phyloP scores from a whole-genome alignment of 2,888 invertebrate genomes.

The Lomographa bimaculata region DNA sequence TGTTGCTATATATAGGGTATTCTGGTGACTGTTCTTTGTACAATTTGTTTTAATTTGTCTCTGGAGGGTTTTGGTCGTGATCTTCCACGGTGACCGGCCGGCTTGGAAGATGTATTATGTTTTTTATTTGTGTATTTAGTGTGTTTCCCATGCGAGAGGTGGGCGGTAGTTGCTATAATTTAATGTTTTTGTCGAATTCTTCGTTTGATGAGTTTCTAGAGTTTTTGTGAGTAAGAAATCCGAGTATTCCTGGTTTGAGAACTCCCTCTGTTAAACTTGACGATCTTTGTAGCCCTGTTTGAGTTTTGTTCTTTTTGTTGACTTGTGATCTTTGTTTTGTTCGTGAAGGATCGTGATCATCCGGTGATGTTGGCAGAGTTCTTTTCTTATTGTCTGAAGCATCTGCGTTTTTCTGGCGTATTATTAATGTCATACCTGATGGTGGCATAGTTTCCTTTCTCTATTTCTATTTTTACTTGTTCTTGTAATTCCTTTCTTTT shows the following conservation, averaged over 20 bases:
- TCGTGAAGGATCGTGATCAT: not conserved
- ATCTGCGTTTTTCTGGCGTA: constrained; percentile 2
- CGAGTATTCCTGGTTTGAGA: constrained; percentile 5
- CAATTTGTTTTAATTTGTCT: not conserved
- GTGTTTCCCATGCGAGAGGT: not conserved
- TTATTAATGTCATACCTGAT: constrained; percentile 10
- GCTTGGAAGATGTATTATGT: constrained; percentile 1
- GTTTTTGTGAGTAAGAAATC: not conserved
- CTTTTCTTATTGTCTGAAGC: constrained; percentile 1
- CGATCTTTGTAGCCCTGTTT: constrained; percentile 1
- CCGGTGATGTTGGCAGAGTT: constrained; percentile 6
- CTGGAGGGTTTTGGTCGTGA: constrained; percentile 1
- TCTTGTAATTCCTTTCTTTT: constrained; percentile 8
- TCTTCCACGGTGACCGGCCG: constrained; percentile 1
- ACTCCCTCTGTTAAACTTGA: constrained; percentile 8
- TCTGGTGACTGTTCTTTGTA: not conserved
- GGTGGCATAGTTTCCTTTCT: constrained; percentile 7
- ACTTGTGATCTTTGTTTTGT: not conserved
- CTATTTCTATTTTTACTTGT: constrained; percentile 5
- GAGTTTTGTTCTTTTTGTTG: constrained; percentile 10
- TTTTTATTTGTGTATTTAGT: constrained; percentile 1
- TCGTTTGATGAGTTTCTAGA: not conserved
- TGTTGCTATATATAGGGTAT: constrained; percentile 2
- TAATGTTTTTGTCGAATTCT: not conserved
- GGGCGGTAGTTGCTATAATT: constrained; percentile 7